Conservation (phyloP, 2,888 invertebrate genomes). For the Agrochola macilenta region DNA sequence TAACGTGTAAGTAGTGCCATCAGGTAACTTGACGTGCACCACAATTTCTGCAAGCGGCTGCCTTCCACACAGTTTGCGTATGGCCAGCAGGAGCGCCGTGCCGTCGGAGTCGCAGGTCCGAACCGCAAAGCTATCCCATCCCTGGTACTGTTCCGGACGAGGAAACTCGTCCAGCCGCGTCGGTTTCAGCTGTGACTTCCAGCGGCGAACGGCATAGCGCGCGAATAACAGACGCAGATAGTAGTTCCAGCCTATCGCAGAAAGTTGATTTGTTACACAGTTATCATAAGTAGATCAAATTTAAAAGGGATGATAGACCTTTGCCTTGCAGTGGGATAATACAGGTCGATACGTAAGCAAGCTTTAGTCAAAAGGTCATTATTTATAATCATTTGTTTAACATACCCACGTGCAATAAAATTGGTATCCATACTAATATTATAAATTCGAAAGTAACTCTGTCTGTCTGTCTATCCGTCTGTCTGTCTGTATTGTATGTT, state of each 20-base stretch:
- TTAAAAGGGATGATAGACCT: not conserved
- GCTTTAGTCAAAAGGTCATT: no score
- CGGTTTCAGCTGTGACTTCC: conserved; percentile 76
- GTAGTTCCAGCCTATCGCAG: conserved; percentile 86
- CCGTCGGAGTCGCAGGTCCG: conserved; percentile 91
- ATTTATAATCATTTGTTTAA: no score
- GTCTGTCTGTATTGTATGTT: no score
- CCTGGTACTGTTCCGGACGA: conserved; percentile 71
- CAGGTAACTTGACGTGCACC: conserved; percentile 86
- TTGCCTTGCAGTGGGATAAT: no score
- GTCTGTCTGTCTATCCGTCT: no score
- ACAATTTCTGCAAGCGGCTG: conserved; percentile 89
- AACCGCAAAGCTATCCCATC: conserved; percentile 84
- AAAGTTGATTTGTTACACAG: not conserved
- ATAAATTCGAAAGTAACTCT: no score
- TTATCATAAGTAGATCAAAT: not conserved
- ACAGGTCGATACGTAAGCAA: no score
- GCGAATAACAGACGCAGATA: conserved; percentile 84
- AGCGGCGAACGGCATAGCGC: conserved; percentile 79
- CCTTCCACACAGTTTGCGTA: conserved; percentile 85
- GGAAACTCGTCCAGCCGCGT: conserved; percentile 75
- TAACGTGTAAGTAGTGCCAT: conserved; percentile 80
- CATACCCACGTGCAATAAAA: no score
- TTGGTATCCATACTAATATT: no score
- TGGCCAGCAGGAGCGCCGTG: conserved; percentile 87